Evolutionary conservation across 2,888 invertebrate species (phyloP).

Genomic region (Thera britannica): DNA sequence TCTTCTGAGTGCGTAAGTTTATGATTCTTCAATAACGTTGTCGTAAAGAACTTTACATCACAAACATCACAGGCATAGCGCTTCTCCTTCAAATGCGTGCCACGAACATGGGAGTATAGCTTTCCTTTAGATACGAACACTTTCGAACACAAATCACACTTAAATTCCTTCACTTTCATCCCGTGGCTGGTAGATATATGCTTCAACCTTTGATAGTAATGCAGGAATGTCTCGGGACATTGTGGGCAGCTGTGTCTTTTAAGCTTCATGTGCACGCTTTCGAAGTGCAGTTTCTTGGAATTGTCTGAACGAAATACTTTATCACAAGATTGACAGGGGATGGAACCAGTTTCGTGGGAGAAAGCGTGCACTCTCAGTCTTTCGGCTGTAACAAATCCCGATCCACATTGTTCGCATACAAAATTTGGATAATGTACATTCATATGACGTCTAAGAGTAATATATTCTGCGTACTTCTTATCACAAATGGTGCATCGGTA

Average conservation of each 20-base stretch:
- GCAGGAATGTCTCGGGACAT: constrained; percentile 69
- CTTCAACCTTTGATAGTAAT: constrained; percentile 74
- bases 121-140: constrained; percentile 70
- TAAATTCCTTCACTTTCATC: constrained; percentile 70
- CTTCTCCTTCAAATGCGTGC: constrained; percentile 34
- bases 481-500: constrained; percentile 25
- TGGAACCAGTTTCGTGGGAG: constrained; percentile 48
- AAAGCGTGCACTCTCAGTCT: constrained; percentile 27
- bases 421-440: constrained; percentile 59
- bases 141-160: constrained; percentile 69
- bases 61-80: neutral
- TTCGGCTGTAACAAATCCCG: constrained; percentile 37
- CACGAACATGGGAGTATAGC: constrained; percentile 40
- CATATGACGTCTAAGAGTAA: constrained; percentile 54
- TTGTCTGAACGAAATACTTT: constrained; percentile 79
- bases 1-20: neutral
- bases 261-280: constrained; percentile 71
- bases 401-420: constrained; percentile 54
- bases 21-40: constrained; percentile 10
- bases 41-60: neutral
- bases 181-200: constrained; percentile 69
- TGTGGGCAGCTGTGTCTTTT: constrained; percentile 73
- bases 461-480: constrained; percentile 11
- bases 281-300: constrained; percentile 75
- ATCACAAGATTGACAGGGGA: constrained; percentile 76